A percentile compares a stretch with the other conserved stretches of the same genome.
Evolutionary conservation across 2,888 invertebrate genomes (phyloP).

Genomic region (Morpho achilles): DNA sequence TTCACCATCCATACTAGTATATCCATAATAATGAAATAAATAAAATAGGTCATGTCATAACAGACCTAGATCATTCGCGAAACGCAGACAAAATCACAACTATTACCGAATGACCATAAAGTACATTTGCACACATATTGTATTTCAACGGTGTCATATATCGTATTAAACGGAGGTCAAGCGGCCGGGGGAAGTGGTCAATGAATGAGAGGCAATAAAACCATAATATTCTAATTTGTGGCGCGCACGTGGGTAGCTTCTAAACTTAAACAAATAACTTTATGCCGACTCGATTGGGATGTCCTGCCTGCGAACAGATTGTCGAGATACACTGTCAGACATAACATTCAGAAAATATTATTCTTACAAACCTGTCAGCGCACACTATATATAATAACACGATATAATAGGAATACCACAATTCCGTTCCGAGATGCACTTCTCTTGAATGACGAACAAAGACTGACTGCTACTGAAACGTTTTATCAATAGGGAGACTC

Average conservation of each 20-base stretch:
- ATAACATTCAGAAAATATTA: neutral
- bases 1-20: too few relatives aligned
- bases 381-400: too few relatives aligned
- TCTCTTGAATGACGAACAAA: too few relatives aligned
- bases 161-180: slow-evolving; percentile 35
- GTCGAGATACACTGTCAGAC: slow-evolving; percentile 21
- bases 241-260: slow-evolving; percentile 61
- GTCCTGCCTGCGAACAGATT: slow-evolving; percentile 52
- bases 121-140: slow-evolving; percentile 22
- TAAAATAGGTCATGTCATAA: too few relatives aligned
- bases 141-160: slow-evolving; percentile 31
- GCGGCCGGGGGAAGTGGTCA: slow-evolving; percentile 49
- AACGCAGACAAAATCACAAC: slow-evolving; percentile 19
- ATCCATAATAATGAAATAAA: too few relatives aligned
- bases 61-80: neutral
- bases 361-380: too few relatives aligned
- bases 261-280: slow-evolving; percentile 78
- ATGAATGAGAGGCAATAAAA: slow-evolving; percentile 59
- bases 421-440: too few relatives aligned
- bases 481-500: too few relatives aligned
- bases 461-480: too few relatives aligned
- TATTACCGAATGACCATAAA: slow-evolving; percentile 27
- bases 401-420: too few relatives aligned
- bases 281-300: slow-evolving; percentile 72
- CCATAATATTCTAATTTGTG: slow-evolving; percentile 60